Conservation (phyloP, 2,888 invertebrate species). For the Caenorhabditis parvicauda region DNA sequence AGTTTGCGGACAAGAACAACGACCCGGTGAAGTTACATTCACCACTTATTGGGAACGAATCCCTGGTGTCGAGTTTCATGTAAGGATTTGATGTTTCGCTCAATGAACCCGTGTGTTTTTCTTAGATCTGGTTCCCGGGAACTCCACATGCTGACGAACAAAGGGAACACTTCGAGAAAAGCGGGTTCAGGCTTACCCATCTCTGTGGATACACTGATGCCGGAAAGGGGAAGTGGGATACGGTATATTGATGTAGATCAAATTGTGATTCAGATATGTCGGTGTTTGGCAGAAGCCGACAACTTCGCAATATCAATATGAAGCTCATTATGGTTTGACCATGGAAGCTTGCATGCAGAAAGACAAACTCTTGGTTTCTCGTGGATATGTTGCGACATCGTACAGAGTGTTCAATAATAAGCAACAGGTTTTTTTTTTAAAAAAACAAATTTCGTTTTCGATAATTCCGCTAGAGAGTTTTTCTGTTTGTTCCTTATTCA, state of each 20-base stretch:
- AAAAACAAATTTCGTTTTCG: too few species aligned
- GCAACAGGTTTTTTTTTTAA: too few species aligned
- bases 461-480: background rate
- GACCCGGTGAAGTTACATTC: slow-evolving; percentile 49
- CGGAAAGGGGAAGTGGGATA: slow-evolving; percentile 37
- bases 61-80: slow-evolving; percentile 52
- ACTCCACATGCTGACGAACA: slow-evolving; percentile 56
- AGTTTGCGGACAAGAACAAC: slow-evolving; percentile 59
- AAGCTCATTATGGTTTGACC: slow-evolving; percentile 59
- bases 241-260: background rate
- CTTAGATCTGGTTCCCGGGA: slow-evolving; percentile 61
- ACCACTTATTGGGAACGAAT: slow-evolving; percentile 60
- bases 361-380: slow-evolving; percentile 37
- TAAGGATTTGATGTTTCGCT: slow-evolving; percentile 10
- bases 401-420: slow-evolving; percentile 55
- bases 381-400: slow-evolving; percentile 53
- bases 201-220: slow-evolving; percentile 57
- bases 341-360: slow-evolving; percentile 53
- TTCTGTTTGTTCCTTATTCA: background rate
- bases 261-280: slow-evolving; percentile 37
- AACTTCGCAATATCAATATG: slow-evolving; percentile 43
- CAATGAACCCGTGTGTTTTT: background rate
- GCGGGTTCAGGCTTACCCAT: slow-evolving; percentile 52
- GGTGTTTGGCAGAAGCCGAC: slow-evolving; percentile 59
- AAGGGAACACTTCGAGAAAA: slow-evolving; percentile 47